These are phyloP conservation scores for Columbina picui DNA, from an alignment of 2,113 vertebrate genomes.

Conservation along the genomic window DNA sequence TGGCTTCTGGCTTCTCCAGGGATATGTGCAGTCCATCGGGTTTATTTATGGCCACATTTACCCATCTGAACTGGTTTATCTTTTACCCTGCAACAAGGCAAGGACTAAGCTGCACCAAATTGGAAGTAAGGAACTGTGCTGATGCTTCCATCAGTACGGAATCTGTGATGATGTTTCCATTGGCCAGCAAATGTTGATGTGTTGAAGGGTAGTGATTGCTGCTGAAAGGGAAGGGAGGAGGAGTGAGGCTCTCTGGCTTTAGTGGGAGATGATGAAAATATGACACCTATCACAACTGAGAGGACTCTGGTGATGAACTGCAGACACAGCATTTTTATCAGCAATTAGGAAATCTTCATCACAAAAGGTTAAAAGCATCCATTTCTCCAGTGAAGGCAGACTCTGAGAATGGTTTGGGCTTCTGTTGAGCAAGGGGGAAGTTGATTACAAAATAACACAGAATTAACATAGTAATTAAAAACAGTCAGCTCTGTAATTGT, in stretches of 20 bases:
- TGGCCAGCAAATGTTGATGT: accelerated
- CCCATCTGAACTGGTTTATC: background rate
- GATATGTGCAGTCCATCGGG: background rate
- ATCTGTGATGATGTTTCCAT: background rate
- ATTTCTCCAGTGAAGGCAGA: background rate
- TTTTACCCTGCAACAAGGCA: background rate
- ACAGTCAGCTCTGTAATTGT: constrained; percentile 13
- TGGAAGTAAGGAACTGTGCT: background rate
- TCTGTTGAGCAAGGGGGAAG: constrained; percentile 25
- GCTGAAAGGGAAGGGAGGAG: background rate
- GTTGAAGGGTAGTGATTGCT: background rate
- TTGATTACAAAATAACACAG: constrained; percentile 17
- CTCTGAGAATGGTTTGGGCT: background rate
- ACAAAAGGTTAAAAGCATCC: background rate
- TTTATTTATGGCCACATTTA: background rate
- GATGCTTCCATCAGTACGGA: background rate
- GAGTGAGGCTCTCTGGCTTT: background rate
- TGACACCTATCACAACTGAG: background rate
- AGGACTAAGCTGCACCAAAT: background rate
- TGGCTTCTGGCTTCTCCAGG: background rate
- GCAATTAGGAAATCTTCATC: background rate
- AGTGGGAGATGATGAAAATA: background rate
- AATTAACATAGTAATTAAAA: constrained; percentile 59
- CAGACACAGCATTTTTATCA: background rate
- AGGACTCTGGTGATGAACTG: background rate